Evolutionary conservation across 2,113 vertebrate genomes (phyloP), one percentile per base, ranked within the genome.

Genomic region (Ovibos moschatus): DNA sequence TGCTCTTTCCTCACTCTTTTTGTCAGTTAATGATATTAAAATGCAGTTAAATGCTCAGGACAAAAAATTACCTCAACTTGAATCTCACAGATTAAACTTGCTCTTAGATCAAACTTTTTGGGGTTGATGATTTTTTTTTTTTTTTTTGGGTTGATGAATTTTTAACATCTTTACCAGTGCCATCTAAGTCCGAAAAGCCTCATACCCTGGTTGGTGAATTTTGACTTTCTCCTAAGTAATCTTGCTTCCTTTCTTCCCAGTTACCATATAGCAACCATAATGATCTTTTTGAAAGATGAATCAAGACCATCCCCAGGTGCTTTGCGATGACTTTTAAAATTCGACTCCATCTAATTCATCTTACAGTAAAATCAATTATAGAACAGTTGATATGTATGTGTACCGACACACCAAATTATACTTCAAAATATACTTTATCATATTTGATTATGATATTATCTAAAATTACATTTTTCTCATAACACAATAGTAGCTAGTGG

Each of bases 301-400:
- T 82, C 21, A 64, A 11, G 2, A 3, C 47, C 15, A 5, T 93
- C 3, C 7, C 19, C 3, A 7, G 1, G 7, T 51, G 2, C 17
- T 87, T 86, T 55, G 21, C 0, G 16, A 19, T 60, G 28, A 33
- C 7, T 12, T 28, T 1, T 86, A 12, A 53, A 64, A 87, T 45
- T 76, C 30, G 16, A 16, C 23, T 17, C 1, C 25, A 50, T 62
- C 0, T 64, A 78, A 43, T 91, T 57, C 33, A 40, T 30, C 40
- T 25, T 62, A 7, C 5, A 64, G 55, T 57, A 89, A 86, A 93
- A 71, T 55, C 2, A 64, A 9, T 62, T 93, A 55, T 9, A 91
- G 17, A 85, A 28, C 6, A 47, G 3, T 27, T 82, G 36, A 76
- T 1, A 53, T 45, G 3, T 33, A 45, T 12, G 0, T 67, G 3